These are phyloP conservation scores for Tribolium castaneum DNA, from an alignment of 1,140 invertebrate genomes.

Conservation along the genomic window DNA sequence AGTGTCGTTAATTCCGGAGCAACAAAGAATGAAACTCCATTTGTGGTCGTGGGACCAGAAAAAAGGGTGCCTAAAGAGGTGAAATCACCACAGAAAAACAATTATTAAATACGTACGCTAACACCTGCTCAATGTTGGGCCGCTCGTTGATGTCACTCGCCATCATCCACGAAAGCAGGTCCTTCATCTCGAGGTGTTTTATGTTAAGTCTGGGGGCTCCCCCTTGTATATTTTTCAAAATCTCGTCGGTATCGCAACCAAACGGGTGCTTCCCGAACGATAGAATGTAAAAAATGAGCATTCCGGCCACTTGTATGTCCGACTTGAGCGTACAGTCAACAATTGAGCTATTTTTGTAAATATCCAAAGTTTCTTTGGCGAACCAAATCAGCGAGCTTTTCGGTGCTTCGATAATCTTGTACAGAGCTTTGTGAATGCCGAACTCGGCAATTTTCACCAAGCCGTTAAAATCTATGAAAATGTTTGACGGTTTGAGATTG, in stretches of 20 bases:
- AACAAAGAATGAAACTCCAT: constrained; percentile 62
- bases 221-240: constrained; percentile 59
- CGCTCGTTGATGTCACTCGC: constrained; percentile 57
- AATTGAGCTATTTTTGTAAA: constrained; percentile 52
- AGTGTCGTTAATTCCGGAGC: constrained; percentile 53
- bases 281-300: constrained; percentile 61
- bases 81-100: background rate
- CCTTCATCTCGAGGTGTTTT: constrained; percentile 47
- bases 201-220: constrained; percentile 46
- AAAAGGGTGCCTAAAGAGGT: constrained; percentile 58
- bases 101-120: constrained; percentile 54
- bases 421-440: constrained; percentile 60
- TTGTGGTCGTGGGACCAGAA: constrained; percentile 61
- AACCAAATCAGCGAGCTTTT: constrained; percentile 62
- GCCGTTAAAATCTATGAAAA: constrained; percentile 60
- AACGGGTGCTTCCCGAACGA: constrained; percentile 62
- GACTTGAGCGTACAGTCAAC: constrained; percentile 57
- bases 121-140: constrained; percentile 58
- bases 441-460: constrained; percentile 62
- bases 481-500: constrained; percentile 64
- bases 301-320: constrained; percentile 62
- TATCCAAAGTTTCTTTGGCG: constrained; percentile 58
- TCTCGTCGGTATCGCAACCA: constrained; percentile 55
- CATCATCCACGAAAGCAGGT: constrained; percentile 62
- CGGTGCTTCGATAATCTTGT: constrained; percentile 56